Base-by-base conservation (phyloP, 2,888 invertebrate species). In the Orthonychiurus folsomi region DNA sequence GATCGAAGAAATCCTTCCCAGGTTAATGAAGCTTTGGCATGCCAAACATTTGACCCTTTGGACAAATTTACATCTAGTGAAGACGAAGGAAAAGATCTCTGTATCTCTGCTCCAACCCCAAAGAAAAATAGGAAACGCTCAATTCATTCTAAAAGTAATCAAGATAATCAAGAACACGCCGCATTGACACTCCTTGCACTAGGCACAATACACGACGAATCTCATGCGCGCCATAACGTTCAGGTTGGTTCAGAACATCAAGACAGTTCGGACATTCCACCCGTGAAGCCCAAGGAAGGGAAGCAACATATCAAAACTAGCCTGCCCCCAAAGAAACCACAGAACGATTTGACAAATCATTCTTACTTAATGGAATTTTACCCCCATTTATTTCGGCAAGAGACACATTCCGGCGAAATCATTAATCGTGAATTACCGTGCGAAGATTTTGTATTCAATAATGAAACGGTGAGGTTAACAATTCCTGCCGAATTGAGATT, bases 1-100 rank as follows among this genome's bases (percentile, higher is more conserved):
- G 95, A 95, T 75, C 82, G 84, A 74, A 76, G 83, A 1, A 90
- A 91, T 78, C 78, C 81, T n/a, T 77, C 78, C 1, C 80, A 89
- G 63, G 82, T 92, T 2, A 88, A 89, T 75, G 86, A 85, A 74
- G 90, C 89, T 0, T 76, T 92, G 1, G 57, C 63, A 1, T 67
- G 64, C 47, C 70, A 70, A 37, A 60, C 61, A 50, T 72, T 72
- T 62, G 69, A 72, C 57, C 69, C 72, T 1, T 61, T 61, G 20
- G 66, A 68, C 48, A 63, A 63, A 3, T 56, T 69, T 2, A 65
- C 68, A 1, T 63, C 63, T 1, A 63, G 63, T 23, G 69, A 69
- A 28, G 66, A 64, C 37, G 61, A 61, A 15, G 28, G 52, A 52
- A 58, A 47, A 20, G 27, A 12, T 55, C 21, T 54, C 3, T 48